A percentile compares a stretch with the other conserved stretches of the same genome.
Evolutionary conservation across 1,140 invertebrate genomes (phyloP).

Genomic region (Condylostylus longicornis): DNA sequence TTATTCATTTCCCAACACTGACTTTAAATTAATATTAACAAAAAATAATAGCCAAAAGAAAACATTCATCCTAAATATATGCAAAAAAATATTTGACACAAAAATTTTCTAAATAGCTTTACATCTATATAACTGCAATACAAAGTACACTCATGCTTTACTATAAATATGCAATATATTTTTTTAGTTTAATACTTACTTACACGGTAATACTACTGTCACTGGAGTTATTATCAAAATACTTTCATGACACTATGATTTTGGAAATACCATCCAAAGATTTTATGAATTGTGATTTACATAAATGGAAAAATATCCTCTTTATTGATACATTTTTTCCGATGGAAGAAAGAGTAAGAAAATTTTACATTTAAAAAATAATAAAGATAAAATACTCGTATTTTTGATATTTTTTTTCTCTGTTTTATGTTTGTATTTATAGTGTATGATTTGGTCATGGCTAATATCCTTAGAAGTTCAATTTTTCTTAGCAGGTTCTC

Average conservation of each 20-base stretch:
- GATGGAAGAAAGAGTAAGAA: constrained; percentile 26
- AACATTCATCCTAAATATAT: too few relatives aligned
- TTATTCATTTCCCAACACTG: too few relatives aligned
- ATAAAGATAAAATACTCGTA: not conserved
- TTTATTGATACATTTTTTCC: constrained; percentile 32
- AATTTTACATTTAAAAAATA: not conserved
- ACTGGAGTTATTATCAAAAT: constrained; percentile 13
- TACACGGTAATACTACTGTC: constrained; percentile 8
- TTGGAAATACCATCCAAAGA: constrained; percentile 28
- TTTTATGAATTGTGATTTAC: constrained; percentile 25
- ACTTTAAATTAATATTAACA: too few relatives aligned
- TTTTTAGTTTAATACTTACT: constrained; percentile 7
- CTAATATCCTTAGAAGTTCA: constrained; percentile 11
- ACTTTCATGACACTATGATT: constrained; percentile 24
- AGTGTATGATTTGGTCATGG: constrained; percentile 16
- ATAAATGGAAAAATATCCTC: constrained; percentile 32
- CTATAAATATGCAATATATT: too few relatives aligned
- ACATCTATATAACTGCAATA: too few relatives aligned
- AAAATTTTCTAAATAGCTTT: too few relatives aligned
- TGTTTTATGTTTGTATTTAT: not conserved
- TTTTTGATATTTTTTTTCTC: not conserved
- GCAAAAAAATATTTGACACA: not conserved
- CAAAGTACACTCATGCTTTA: too few relatives aligned
- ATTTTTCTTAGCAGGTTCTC: constrained; percentile 10
- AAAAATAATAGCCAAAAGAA: too few relatives aligned